Conservation (phyloP, 2,797 vertebrate species). For the Chelon labrosus region DNA sequence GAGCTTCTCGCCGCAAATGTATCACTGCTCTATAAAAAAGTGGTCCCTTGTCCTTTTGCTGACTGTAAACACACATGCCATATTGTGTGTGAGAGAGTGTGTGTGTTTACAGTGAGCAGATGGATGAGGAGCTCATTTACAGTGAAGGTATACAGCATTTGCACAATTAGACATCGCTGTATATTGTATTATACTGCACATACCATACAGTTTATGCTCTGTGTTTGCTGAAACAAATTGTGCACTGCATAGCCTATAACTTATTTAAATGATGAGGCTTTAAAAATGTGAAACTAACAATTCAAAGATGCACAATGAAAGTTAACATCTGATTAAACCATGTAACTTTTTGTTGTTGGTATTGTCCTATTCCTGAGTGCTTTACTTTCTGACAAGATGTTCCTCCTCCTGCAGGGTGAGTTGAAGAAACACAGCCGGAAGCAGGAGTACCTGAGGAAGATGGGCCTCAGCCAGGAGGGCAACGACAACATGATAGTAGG, state of each 20-base stretch:
- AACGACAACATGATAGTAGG: constrained; percentile 70
- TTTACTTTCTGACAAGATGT: neutral
- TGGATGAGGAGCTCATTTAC: constrained; percentile 30
- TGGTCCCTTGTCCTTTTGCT: constrained; percentile 48
- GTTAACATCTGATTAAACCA: neutral
- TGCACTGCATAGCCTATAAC: neutral
- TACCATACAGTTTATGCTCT: constrained; percentile 7
- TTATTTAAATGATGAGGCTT: neutral
- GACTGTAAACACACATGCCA: constrained; percentile 71
- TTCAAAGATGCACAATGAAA: neutral
- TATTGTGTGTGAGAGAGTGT: constrained; percentile 37
- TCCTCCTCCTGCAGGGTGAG: constrained; percentile 71
- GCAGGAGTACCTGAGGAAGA: constrained; percentile 85
- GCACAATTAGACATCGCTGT: constrained; percentile 8
- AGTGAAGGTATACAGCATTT: constrained; percentile 15
- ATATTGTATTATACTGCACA: constrained; percentile 13
- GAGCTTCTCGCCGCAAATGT: constrained; percentile 63
- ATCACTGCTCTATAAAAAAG: constrained; percentile 66
- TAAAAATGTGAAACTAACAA: neutral
- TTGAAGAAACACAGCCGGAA: constrained; percentile 84
- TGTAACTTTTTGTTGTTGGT: neutral
- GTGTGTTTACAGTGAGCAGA: constrained; percentile 47
- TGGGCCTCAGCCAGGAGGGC: constrained; percentile 84
- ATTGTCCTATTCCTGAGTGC: neutral
- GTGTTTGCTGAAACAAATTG: constrained; percentile 4